Base-by-base conservation (phyloP, 2,888 invertebrate genomes). In the Rhagium mordax region DNA sequence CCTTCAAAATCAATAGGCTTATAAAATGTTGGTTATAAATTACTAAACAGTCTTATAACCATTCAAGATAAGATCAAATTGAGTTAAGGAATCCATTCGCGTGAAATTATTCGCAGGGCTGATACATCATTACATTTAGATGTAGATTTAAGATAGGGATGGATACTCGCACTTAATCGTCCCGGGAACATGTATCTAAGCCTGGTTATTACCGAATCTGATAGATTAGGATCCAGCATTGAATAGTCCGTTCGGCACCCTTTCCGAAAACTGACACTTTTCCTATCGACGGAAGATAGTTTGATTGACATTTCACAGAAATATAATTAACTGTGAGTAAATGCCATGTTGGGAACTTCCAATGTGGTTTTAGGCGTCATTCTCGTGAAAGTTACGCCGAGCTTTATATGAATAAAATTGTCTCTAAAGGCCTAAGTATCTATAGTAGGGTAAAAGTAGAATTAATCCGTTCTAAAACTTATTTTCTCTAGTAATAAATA, bases 181-280 rank as follows among this genome's bases (percentile, higher is more conserved):
- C 60, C 68, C 49, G 70, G 70, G 75, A 76, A 76, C 75, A 76
- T 76, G 77, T 74, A 51, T 47, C 57, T 51, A 78, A 76, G 74
- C 64, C 70, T 64, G 60, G 71, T 71, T 68, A 72, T 75, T 77
- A 75, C 76, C 72, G 76, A 74, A 76, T 78, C 76, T 69, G 78
- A 76, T 74, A 72, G 72, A 74, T 74, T 74, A 70, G 68, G 55
- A 70, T 24, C 51, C 70, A 16, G 62, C 69, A 70, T 57, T 72
- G 65, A 72, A 75, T 74, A 71, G 73, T 74, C 49, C 24, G 57
- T 16, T 29, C 15, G 15, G 15, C 29, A 61, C n/a, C 18, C 21
- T 21, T n/a, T n/a, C 3, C 61, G n/a, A 47, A 21, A 20, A 48
- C 21, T 61, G 61, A 61, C 61, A 48, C 15, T 20, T 61, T 21